These are phyloP conservation scores for Chitala chitala DNA, from an alignment of 2,113 vertebrate species.

Conservation along the genomic window DNA sequence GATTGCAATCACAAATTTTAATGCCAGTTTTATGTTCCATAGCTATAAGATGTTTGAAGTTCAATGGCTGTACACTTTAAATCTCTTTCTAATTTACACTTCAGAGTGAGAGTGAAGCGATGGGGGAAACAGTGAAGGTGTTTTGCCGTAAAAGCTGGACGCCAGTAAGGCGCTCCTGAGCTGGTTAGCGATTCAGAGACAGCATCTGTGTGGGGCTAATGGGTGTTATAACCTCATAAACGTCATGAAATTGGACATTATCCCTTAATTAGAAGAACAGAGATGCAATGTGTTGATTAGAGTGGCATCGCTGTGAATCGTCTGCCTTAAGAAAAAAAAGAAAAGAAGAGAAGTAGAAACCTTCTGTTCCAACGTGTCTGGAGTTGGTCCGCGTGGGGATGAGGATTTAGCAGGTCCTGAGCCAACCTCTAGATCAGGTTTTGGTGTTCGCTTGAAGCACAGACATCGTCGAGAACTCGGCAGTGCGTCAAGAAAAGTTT, in stretches of 20 bases:
- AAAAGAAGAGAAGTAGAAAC: background rate
- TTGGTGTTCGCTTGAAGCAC: too few species aligned
- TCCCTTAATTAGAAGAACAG: constrained; percentile 77
- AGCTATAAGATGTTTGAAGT: constrained; percentile 72
- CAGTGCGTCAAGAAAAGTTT: too few species aligned
- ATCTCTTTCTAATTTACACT: constrained; percentile 62
- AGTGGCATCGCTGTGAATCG: constrained; percentile 51
- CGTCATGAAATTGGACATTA: constrained; percentile 76
- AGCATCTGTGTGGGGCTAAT: constrained; percentile 75
- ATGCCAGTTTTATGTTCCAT: constrained; percentile 74
- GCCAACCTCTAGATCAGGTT: too few species aligned
- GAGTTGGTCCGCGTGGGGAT: too few species aligned
- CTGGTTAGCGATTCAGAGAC: constrained; percentile 64
- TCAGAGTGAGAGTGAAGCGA: constrained; percentile 37
- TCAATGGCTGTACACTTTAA: constrained; percentile 70
- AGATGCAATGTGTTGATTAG: constrained; percentile 72
- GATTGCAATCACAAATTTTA: constrained; percentile 78
- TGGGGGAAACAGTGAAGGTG: constrained; percentile 35
- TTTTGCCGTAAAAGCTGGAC: constrained; percentile 45
- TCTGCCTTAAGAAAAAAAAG: constrained; percentile 26
- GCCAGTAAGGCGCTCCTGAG: constrained; percentile 50
- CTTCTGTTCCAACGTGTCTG: background rate
- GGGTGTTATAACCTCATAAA: constrained; percentile 78
- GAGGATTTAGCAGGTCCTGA: too few species aligned
- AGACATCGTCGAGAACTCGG: too few species aligned